Conservation (phyloP, 2,888 invertebrate genomes). For the Limnephilus rhombicus region DNA sequence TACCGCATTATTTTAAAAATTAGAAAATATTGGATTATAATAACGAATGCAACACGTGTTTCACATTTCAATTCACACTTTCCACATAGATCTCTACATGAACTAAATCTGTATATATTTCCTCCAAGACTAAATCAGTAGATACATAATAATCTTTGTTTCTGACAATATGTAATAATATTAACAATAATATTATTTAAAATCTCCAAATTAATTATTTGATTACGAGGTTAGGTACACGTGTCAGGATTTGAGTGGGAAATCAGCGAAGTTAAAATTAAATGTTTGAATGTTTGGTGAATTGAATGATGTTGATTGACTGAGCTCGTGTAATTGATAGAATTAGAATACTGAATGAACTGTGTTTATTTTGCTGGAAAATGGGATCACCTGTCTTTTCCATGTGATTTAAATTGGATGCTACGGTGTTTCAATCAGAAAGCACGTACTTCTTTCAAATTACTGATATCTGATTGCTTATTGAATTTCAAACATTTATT, state of each 20-base stretch:
- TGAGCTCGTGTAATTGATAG: background rate
- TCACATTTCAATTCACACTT: too few species aligned
- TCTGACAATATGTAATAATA: background rate
- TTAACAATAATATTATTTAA: too few species aligned
- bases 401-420: background rate
- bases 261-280: background rate
- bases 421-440: background rate
- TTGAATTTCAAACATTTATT: background rate
- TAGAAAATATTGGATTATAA: too few species aligned
- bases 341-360: background rate
- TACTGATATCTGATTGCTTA: background rate
- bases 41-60: too few species aligned
- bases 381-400: background rate
- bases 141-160: too few species aligned
- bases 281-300: background rate
- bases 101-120: too few species aligned
- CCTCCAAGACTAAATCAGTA: too few species aligned
- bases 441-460: background rate
- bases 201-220: too few species aligned
- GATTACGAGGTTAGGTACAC: too few species aligned
- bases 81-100: too few species aligned
- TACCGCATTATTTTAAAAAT: too few species aligned
- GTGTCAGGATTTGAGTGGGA: background rate
- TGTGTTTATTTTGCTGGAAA: background rate
- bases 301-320: background rate